Base-by-base conservation (phyloP, 2,888 invertebrate genomes). In the Agrochola circellaris region DNA sequence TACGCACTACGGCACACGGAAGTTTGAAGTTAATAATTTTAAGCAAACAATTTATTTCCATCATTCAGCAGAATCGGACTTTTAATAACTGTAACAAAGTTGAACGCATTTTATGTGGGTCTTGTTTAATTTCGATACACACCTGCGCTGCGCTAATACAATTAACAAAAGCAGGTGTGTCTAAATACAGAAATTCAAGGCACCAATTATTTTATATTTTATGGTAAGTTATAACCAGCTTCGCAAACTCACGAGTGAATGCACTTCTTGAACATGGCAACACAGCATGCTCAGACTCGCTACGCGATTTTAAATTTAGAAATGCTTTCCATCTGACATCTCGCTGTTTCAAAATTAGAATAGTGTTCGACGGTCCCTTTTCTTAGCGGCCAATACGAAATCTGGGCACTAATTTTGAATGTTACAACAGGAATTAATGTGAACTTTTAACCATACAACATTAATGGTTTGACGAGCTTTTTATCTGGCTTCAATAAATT, bases 281-380 rank as follows among this genome's bases (percentile, higher is more conserved):
- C 90, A 90, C 87, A 89, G 88, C 91, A 88, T 91, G 91, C 94
- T 89, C 94, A 93, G 94, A 93, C 94, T 91, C 92, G 87, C 87
- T 91, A 91, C 92, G 89, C 91, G 81, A 87, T 91, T 93, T 93
- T 92, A 94, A 93, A 92, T 92, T 91, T 94, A 94, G 93, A 93
- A 91, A 90, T 85, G 77, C 86, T 88, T 84, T 86, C 86, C 88
- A 88, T 89, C 90, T 93, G 91, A 91, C 93, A 92, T 89, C 90
- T 89, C 89, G 85, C 85, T 84, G 87, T 88, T 92, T 90, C 88
- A 88, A 91, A 92, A 88, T 90, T 93, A 92, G 92, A 92, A 91
- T 84, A 83, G 82, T 56, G 67, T 84, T 87, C 87, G 84, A 88
- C 87, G 77, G 83, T 88, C 86, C 85, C 87, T 83, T 82, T 89